Conservation (phyloP, 2,113 vertebrate genomes). For the Gallinago paraguaiae region DNA sequence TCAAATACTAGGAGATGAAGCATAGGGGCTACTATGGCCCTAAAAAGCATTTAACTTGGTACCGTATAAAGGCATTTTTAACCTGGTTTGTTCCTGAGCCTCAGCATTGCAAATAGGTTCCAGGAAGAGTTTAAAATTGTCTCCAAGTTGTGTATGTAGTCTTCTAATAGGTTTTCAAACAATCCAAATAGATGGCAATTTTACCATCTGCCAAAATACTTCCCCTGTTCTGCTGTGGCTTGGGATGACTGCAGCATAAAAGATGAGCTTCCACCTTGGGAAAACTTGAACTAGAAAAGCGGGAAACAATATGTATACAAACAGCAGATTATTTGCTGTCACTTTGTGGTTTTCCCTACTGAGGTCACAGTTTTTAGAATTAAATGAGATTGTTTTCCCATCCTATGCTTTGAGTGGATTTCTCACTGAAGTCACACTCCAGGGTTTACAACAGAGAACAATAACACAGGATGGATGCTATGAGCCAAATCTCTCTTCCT, state of each 20-base stretch:
- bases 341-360: neutral
- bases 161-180: slow-evolving; percentile 9
- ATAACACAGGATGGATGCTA: neutral
- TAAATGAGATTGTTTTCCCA: slow-evolving; percentile 9
- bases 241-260: neutral
- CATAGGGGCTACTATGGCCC: neutral
- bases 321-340: neutral
- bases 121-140: neutral
- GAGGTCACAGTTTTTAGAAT: neutral
- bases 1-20: neutral
- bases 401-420: neutral
- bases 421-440: neutral
- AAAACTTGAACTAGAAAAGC: neutral
- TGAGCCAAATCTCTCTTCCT: neutral
- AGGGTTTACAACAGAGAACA: neutral
- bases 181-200: neutral
- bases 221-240: neutral
- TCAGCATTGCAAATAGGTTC: neutral
- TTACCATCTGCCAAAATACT: neutral
- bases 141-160: neutral
- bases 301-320: neutral
- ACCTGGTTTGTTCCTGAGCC: neutral
- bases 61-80: neutral
- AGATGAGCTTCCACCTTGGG: neutral
- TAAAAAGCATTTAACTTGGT: neutral